Evolutionary conservation across 2,113 vertebrate genomes (phyloP).

Genomic region (Gasterosteus nipponicus): DNA sequence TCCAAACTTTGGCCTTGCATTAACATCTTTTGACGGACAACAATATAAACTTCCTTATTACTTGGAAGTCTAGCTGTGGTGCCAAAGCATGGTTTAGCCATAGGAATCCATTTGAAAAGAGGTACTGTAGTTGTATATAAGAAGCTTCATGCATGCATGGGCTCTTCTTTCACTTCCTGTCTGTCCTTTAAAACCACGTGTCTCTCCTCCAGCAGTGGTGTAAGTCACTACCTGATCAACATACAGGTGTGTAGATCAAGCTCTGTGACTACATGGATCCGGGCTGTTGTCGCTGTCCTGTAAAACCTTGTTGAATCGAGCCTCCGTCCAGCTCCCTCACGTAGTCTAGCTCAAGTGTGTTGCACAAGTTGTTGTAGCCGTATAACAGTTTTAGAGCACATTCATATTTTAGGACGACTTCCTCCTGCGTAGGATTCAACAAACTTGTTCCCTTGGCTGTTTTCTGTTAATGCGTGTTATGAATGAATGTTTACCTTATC

Average conservation of each 20-base stretch:
- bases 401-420: conserved; percentile 45
- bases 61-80: conserved; percentile 28
- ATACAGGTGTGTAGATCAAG: conserved; percentile 35
- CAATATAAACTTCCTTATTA: conserved; percentile 26
- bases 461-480: conserved; percentile 42
- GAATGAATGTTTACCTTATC: conserved; percentile 77
- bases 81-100: conserved; percentile 63
- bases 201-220: conserved; percentile 23
- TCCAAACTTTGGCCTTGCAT: conserved; percentile 9
- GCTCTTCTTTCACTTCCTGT: conserved; percentile 21
- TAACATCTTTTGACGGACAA: conserved; percentile 14
- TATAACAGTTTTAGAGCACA: conserved; percentile 49
- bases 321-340: conserved; percentile 46
- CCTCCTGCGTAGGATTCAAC: conserved; percentile 36
- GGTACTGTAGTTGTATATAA: conserved; percentile 66
- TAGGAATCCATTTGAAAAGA: conserved; percentile 44
- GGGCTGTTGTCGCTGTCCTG: conserved; percentile 24
- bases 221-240: conserved; percentile 19
- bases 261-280: conserved; percentile 23
- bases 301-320: conserved; percentile 23
- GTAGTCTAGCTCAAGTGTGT: conserved; percentile 55
- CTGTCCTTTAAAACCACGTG: conserved; percentile 11
- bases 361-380: conserved; percentile 49
- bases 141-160: conserved; percentile 53
- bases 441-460: conserved; percentile 45